Evolutionary conservation across 1,140 invertebrate genomes (phyloP), one percentile per base, ranked within the genome.

Genomic region (Dendrolimus kikuchii): DNA sequence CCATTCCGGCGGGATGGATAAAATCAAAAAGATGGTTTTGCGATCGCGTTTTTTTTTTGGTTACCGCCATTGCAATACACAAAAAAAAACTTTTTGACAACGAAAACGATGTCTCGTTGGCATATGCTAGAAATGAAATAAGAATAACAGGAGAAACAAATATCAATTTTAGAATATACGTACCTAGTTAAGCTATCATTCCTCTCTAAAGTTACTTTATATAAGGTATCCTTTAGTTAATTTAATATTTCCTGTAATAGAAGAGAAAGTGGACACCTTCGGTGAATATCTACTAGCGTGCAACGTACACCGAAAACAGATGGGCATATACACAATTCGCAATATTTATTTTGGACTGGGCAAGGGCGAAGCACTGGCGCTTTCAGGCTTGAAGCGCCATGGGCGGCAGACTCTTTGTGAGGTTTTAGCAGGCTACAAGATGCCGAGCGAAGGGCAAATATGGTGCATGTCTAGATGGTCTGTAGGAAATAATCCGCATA

Each of bases 391-490:
- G 5, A 59, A 60, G 42, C 49, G 60, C 5, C 74, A 74, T 45
- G 81, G 78, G 4, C 71, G 78, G 23, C 37, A 62, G 23, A 51
- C 52, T 2, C 55, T 84, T 10, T 74, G 73, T 9, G 62, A 81
- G 39, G 49, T 74, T 7, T 38, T 84, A 5, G 67, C 74, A 2
- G 81, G 80, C 4, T 74, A 73, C 42, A 56, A 44, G 42, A 10
- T 72, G 5, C 68, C 74, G 4, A 66, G 46, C 38, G 59, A 58
- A 5, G 80, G 80, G 1, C 37, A 69, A 4, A 9, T 71, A 0
- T 71, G 66, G 66, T 54, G 61, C 7, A 70, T 76, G 66, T 77
- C 77, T 2, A 71, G 71, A 53, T 78, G 71, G 68, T 61, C 52
- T 38, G 37, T 73, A 1, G 54, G 49, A 4, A 57, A 38, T 8